These are phyloP conservation scores for Urosaurus nigricauda DNA, from an alignment of 2,797 vertebrate species.

Conservation along the genomic window DNA sequence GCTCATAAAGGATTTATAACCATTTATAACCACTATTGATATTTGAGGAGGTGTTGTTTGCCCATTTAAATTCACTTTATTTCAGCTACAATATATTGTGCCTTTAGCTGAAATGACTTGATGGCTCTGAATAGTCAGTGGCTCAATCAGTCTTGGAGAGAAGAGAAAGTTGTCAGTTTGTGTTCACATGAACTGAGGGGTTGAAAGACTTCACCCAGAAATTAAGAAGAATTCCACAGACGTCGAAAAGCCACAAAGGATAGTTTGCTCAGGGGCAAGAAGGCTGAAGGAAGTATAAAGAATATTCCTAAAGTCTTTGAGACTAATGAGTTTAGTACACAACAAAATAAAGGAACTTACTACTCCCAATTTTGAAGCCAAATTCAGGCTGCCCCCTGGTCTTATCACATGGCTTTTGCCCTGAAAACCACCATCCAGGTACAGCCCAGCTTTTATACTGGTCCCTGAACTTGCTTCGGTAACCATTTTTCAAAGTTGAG, in stretches of 20 bases:
- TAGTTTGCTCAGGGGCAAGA: neutral
- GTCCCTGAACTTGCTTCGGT: no score
- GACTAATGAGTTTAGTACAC: neutral
- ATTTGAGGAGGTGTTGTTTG: neutral
- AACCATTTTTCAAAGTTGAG: no score
- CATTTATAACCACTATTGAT: neutral
- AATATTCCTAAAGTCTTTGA: neutral
- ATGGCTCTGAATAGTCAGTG: neutral
- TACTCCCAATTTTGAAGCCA: no score
- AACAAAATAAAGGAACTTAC: no score
- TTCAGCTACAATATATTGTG: neutral
- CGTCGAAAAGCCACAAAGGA: neutral
- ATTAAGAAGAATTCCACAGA: neutral
- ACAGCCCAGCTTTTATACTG: no score
- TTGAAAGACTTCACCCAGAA: neutral
- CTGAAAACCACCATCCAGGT: no score
- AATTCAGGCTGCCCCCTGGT: no score
- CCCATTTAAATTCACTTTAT: neutral
- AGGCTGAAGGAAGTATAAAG: neutral
- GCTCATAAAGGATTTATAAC: slow-evolving; percentile 31
- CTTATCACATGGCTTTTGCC: no score
- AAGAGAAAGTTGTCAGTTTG: neutral
- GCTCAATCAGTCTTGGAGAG: neutral
- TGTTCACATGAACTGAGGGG: neutral
- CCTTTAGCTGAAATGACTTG: neutral